Evolutionary conservation across 1,140 invertebrate species (phyloP), one percentile per base, ranked within the genome.

Genomic region (Drosophila arizonae): DNA sequence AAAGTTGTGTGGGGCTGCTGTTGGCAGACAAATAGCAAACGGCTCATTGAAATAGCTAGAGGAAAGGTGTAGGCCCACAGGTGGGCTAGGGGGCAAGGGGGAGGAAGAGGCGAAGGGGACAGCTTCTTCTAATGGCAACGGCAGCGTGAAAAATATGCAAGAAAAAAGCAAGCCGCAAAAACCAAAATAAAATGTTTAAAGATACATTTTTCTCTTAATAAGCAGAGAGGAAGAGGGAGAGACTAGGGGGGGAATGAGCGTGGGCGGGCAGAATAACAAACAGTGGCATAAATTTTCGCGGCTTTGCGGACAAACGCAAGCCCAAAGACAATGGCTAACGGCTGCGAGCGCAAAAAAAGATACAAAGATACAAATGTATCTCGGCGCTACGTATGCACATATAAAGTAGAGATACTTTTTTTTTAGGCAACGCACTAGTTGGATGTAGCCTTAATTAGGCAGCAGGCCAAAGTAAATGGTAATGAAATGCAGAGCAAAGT

Each of bases 111-210:
- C 21, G 3, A 24, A 24, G 46, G 39, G 69, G 61, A 54, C 9
- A 39, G 54, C 17, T 21, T 48, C 63, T 58, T 57, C 69, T 66
- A 66, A 72, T 64, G 62, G 54, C 57, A 69, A 69, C 56, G 50
- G 65, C 61, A 73, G 71, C 84, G 82, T 86, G 82, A 87, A 87
- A 87, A 81, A 87, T 81, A 87, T 87, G 76, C 78, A 81, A 85
- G 71, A 84, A 87, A 86, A 70, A 67, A 51, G 57, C 41, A 4
- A 56, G 65, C 70, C 55, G 50, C 54, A 69, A 57, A 39, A 51
- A 81, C 72, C 80, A 66, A 82, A 86, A 81, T 78, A 76, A 82
- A 88, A 87, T 86, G 81, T 61, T 70, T 39, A 63, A 79, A 73
- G 70, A 66, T 84, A 79, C 51, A 66, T 72, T 77, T 81, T 87